Evolutionary conservation across 2,113 vertebrate genomes (phyloP).

Genomic region (Tenrec ecaudatus): DNA sequence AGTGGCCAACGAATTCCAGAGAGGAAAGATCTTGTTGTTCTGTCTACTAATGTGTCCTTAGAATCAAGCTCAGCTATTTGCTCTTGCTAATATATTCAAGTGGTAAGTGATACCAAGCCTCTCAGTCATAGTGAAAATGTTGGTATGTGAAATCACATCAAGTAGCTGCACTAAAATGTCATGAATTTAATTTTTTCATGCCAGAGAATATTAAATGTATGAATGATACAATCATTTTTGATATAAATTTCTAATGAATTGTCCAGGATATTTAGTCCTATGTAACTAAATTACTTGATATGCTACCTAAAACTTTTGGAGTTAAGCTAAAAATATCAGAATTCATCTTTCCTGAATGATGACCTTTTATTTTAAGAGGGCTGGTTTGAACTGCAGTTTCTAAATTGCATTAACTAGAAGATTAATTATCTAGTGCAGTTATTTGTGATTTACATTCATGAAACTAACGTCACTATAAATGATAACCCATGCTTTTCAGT

Average conservation of each 20-base stretch:
- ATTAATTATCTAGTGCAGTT: background rate
- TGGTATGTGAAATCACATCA: background rate
- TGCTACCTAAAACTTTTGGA: background rate
- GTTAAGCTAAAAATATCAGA: background rate
- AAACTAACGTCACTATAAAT: background rate
- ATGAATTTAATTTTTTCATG: background rate
- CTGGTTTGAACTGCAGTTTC: background rate
- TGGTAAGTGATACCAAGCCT: background rate
- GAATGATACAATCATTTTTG: background rate
- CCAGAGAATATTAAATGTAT: background rate
- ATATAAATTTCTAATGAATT: background rate
- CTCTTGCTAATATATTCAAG: background rate
- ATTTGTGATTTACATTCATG: slow-evolving; percentile 45
- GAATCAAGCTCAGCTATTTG: background rate
- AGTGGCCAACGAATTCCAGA: background rate
- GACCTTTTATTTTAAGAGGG: slow-evolving; percentile 20
- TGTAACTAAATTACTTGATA: background rate
- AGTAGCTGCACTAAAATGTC: background rate
- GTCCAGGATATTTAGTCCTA: background rate
- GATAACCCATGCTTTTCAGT: slow-evolving; percentile 48
- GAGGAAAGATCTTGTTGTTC: background rate
- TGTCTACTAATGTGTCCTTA: background rate
- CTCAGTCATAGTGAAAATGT: background rate
- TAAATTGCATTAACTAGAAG: background rate
- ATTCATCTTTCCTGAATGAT: background rate